These are phyloP conservation scores for Drosophila meridiana DNA, from an alignment of 2,888 invertebrate species.

Conservation along the genomic window DNA sequence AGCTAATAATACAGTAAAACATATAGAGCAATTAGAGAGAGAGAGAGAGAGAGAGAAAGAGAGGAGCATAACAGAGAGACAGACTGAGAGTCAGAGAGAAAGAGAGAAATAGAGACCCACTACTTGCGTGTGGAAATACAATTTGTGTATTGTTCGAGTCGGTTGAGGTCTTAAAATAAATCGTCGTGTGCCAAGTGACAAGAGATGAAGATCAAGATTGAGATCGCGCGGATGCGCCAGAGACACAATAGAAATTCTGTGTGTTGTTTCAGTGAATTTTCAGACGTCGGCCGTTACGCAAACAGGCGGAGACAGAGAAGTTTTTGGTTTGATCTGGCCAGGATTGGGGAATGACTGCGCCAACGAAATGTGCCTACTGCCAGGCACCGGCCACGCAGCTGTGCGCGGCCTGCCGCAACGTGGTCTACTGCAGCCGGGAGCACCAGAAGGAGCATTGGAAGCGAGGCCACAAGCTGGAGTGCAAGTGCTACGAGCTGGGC, in stretches of 20 bases:
- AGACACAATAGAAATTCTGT: constrained; percentile 61
- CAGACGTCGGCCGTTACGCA: constrained; percentile 67
- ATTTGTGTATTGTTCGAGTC: constrained; percentile 40
- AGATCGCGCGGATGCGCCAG: constrained; percentile 33
- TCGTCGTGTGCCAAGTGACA: constrained; percentile 71
- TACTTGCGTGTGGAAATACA: constrained; percentile 25
- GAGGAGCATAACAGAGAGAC: neutral
- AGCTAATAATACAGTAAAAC: neutral
- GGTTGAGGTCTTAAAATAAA: constrained; percentile 64
- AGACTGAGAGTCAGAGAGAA: neutral
- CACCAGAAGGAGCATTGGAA: constrained; percentile 91
- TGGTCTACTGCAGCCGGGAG: constrained; percentile 89
- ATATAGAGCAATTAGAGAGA: neutral
- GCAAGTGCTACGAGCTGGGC: constrained; percentile 86
- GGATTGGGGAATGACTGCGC: constrained; percentile 32
- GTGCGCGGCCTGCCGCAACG: constrained; percentile 89
- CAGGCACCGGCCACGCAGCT: constrained; percentile 87
- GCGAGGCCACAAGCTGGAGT: constrained; percentile 88
- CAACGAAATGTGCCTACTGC: constrained; percentile 87
- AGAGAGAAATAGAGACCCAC: constrained; percentile 1
- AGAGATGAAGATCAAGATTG: constrained; percentile 52
- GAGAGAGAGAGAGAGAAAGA: constrained; percentile 1
- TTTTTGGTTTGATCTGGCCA: neutral
- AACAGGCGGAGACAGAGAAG: constrained; percentile 36
- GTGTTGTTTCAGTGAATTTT: constrained; percentile 56